Evolutionary conservation across 2,888 invertebrate genomes (phyloP).

Genomic region (Leptopterna dolabrata): DNA sequence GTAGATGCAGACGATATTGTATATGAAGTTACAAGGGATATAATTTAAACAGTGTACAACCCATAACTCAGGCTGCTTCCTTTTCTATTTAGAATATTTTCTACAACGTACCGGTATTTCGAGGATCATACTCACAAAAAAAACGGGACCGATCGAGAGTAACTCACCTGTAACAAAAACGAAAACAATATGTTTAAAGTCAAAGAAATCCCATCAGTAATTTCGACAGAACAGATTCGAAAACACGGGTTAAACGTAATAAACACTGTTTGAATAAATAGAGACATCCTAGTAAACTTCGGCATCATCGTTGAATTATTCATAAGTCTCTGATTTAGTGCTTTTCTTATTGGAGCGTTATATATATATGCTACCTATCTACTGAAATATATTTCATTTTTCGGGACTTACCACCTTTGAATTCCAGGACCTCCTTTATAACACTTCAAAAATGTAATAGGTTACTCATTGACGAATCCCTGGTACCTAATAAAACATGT

Average conservation of each 20-base stretch:
- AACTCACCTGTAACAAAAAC: constrained; percentile 23
- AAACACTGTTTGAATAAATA: neutral
- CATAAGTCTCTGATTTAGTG: no score
- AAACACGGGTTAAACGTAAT: neutral
- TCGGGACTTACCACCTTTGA: no score
- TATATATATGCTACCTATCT: no score
- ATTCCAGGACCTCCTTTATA: no score
- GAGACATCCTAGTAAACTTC: neutral
- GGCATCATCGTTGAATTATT: neutral
- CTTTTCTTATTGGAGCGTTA: no score
- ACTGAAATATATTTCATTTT: no score
- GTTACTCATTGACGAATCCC: no score
- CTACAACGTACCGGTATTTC: neutral
- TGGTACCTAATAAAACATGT: no score
- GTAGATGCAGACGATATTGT: neutral
- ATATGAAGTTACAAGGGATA: neutral
- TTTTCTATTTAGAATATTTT: neutral
- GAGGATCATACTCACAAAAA: neutral
- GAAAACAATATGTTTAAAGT: neutral
- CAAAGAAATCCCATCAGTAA: neutral
- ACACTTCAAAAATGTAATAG: no score
- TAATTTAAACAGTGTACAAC: neutral
- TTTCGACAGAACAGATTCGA: neutral
- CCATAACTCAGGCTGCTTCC: neutral
- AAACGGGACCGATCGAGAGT: neutral